phyloP scores from a whole-genome alignment of 2,797 vertebrate species.

The Catamblyrhynchus diadema region DNA sequence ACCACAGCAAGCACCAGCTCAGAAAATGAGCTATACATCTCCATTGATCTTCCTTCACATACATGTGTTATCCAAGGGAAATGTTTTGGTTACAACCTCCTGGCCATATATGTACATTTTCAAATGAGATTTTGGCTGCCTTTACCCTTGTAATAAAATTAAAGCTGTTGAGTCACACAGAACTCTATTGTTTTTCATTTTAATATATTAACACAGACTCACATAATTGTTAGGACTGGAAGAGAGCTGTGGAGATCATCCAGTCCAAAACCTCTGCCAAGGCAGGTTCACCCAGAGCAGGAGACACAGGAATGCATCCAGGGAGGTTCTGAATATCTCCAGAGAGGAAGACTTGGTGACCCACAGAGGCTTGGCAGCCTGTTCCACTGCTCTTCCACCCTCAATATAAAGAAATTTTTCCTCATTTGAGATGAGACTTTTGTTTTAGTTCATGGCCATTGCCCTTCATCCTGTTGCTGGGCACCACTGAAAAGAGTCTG shows the following conservation, averaged over 20 bases:
- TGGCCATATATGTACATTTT: neutral
- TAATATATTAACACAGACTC: neutral
- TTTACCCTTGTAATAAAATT: neutral
- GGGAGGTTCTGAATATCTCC: neutral
- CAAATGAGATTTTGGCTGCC: neutral
- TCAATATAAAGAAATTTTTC: neutral
- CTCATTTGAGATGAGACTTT: neutral
- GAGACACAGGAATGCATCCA: neutral
- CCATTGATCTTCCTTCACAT: neutral
- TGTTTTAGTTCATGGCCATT: neutral
- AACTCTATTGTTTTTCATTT: neutral
- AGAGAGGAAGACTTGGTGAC: neutral
- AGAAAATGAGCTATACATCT: neutral
- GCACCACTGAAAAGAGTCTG: neutral
- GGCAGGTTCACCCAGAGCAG: neutral
- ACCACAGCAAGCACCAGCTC: neutral
- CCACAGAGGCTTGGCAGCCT: neutral
- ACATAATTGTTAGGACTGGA: neutral
- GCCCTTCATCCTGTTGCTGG: rapidly evolving
- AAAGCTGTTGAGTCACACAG: neutral
- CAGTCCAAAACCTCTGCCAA: neutral
- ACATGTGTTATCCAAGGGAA: neutral
- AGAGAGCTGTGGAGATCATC: neutral
- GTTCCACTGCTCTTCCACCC: neutral
- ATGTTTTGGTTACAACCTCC: neutral